Evolutionary conservation across 1,140 invertebrate species (phyloP), one percentile per base, ranked within the genome.

Genomic region (Drosophila kikkawai): DNA sequence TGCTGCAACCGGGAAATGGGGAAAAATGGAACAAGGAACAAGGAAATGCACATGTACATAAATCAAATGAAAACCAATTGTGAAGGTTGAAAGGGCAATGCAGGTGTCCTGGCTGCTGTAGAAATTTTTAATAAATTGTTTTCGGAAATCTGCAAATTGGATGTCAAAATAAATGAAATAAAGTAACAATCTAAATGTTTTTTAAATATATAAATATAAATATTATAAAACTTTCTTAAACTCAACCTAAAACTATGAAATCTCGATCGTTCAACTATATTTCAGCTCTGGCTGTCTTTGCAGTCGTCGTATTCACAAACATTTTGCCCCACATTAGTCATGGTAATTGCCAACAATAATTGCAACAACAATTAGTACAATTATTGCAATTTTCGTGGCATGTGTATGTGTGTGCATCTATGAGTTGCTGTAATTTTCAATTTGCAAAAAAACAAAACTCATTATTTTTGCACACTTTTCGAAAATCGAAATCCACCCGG

Each of bases 291-390:
- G 44, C 63, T 50, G 48, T 70, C 32, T 65, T 63, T 45, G n/a
- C 53, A 50, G 45, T 48, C 50, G 48, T 68, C 67, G 71, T 82
- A 79, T 84, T 83, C 84, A 80, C 63, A 80, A 70, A 73, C 76
- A 86, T 88, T 87, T 75, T 83, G 73, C 79, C 79, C 75, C 83
- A 75, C 79, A 91, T 90, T 91, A 91, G 85, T 91, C 85, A 90
- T 85, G 86, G 67, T 90, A 90, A 91, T 90, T 91, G 68, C 75
- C 65, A 56, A 60, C 86, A 82, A 85, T 86, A 86, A 91, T 91
- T 91, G 78, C 85, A 74, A 82, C 68, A 91, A 90, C 85, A 90
- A 90, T 90, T 90, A 90, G 86, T 73, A 80, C 79, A 90, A 90
- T 90, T 90, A 90, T 88, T 91, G 82, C 86, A 85, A 90, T 90